Evolutionary conservation across 2,113 vertebrate genomes (phyloP).

Genomic region (Phalacrocorax aristotelis): DNA sequence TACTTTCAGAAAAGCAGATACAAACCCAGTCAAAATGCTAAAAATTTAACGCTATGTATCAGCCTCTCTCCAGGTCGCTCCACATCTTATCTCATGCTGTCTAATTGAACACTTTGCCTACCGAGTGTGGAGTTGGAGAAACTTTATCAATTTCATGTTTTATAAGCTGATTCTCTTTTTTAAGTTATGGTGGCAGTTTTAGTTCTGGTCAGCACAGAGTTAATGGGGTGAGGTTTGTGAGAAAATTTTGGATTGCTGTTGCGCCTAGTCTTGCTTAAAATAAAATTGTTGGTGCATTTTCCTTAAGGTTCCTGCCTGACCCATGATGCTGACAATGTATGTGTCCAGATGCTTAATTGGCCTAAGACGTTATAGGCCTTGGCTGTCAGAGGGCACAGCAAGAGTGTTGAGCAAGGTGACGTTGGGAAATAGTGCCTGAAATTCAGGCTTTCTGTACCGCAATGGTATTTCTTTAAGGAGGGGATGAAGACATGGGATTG

Average conservation of each 20-base stretch:
- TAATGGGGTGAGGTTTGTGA: neutral
- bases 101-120: neutral
- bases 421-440: neutral
- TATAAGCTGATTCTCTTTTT: neutral
- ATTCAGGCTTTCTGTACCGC: neutral
- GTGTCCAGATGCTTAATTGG: neutral
- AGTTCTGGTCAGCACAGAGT: neutral
- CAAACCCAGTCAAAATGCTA: neutral
- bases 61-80: neutral
- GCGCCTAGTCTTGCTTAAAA: accelerated
- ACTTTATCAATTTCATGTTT: neutral
- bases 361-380: neutral
- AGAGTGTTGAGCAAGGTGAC: accelerated
- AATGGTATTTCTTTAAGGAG: neutral
- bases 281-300: accelerated
- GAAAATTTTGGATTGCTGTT: neutral
- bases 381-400: neutral
- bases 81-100: accelerated
- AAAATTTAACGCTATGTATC: neutral
- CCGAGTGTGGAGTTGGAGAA: neutral
- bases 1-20: neutral
- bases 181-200: accelerated
- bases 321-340: accelerated
- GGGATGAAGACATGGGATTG: neutral
- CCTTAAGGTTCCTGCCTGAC: accelerated